Evolutionary conservation across 2,797 vertebrate species (phyloP).

Genomic region (Pelochelys cantorii): DNA sequence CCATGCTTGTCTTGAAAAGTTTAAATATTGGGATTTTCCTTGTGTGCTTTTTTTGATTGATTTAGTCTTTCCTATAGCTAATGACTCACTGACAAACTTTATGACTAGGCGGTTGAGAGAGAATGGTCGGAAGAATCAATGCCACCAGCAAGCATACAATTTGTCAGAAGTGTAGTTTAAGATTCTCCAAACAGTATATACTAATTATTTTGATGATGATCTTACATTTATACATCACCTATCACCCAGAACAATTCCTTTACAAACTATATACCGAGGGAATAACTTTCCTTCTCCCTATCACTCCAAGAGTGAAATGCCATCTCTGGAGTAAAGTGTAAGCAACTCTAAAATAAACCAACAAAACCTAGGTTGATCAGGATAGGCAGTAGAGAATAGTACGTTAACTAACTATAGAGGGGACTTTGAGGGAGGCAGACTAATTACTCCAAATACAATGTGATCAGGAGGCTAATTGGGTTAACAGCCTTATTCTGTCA

Average conservation of each 20-base stretch:
- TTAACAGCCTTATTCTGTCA: not conserved
- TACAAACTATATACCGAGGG: not conserved
- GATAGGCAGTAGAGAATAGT: constrained; percentile 19
- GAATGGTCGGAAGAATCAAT: not conserved
- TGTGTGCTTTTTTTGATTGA: not conserved
- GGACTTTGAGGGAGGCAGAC: constrained; percentile 11
- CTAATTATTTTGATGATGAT: constrained; percentile 19
- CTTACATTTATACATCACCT: constrained; percentile 14
- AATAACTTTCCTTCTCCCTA: constrained; percentile 39
- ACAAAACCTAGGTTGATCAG: constrained; percentile 11
- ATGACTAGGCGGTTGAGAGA: not conserved
- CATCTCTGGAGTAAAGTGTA: constrained; percentile 30
- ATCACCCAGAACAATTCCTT: constrained; percentile 51
- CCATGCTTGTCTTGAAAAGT: not conserved
- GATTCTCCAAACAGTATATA: constrained; percentile 1
- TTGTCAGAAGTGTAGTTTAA: constrained; percentile 40
- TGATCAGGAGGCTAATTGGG: not conserved
- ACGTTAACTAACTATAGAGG: not conserved
- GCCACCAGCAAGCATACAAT: not conserved
- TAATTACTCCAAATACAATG: constrained; percentile 9
- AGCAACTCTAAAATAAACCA: not conserved
- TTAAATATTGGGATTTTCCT: constrained; percentile 10
- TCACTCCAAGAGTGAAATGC: constrained; percentile 11
- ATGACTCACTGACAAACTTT: not conserved
- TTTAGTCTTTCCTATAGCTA: not conserved